phyloP scores from a whole-genome alignment of 2,797 vertebrate species.

The Holocentrus rufus region DNA sequence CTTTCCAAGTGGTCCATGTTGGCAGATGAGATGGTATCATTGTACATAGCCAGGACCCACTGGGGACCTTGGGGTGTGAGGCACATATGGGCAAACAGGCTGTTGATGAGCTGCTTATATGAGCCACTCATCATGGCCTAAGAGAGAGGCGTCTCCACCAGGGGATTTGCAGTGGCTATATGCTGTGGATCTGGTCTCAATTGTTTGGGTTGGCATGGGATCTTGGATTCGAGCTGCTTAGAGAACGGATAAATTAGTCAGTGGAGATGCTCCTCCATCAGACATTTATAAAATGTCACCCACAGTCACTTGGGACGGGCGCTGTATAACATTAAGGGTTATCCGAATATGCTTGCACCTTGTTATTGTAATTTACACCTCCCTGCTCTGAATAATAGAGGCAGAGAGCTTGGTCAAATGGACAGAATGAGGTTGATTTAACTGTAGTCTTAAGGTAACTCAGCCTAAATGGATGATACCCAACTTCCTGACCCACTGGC shows the following conservation, averaged over 20 bases:
- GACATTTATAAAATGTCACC: slow-evolving; percentile 20
- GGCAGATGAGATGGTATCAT: slow-evolving; percentile 81
- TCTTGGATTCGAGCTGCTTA: slow-evolving; percentile 39
- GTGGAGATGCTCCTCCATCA: slow-evolving; percentile 25
- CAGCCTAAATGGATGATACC: slow-evolving; percentile 71
- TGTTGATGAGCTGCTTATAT: slow-evolving; percentile 80
- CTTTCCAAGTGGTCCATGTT: slow-evolving; percentile 71
- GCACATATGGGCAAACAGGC: slow-evolving; percentile 83
- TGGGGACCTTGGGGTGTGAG: slow-evolving; percentile 78
- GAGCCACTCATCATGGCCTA: slow-evolving; percentile 73
- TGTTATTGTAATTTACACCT: slow-evolving; percentile 64
- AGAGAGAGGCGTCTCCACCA: slow-evolving; percentile 63
- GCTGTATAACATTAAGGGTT: slow-evolving; percentile 15
- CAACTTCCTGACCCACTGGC: slow-evolving; percentile 71
- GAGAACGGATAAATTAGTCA: slow-evolving; percentile 35
- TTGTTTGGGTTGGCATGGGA: slow-evolving; percentile 59
- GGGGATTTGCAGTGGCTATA: slow-evolving; percentile 61
- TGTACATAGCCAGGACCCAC: slow-evolving; percentile 74
- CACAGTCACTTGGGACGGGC: slow-evolving; percentile 19
- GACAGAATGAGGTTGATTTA: slow-evolving; percentile 72
- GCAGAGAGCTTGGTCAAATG: slow-evolving; percentile 59
- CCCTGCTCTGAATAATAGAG: slow-evolving; percentile 53
- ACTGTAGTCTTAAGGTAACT: slow-evolving; percentile 72
- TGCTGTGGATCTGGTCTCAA: slow-evolving; percentile 39
- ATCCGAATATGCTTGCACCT: slow-evolving; percentile 31